Conservation (phyloP, 23 tunicate species). For the Trididemnum miniatum region DNA sequence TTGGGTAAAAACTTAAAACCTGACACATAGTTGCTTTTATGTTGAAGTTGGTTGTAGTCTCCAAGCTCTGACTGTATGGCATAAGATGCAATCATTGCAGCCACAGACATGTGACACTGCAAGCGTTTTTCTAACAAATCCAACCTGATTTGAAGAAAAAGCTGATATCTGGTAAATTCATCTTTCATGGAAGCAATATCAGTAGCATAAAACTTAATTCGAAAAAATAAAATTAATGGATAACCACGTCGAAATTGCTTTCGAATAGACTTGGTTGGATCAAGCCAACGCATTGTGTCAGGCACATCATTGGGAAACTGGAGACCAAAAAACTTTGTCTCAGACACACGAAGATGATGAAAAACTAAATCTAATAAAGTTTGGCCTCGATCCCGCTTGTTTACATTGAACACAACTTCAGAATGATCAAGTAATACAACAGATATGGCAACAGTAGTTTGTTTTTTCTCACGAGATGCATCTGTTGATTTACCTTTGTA, state of each 20-base stretch:
- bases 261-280: constrained; percentile 87
- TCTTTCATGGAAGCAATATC: constrained; percentile 69
- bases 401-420: constrained; percentile 72
- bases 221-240: constrained; percentile 75
- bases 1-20: constrained; percentile 69
- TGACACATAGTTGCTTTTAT: constrained; percentile 57
- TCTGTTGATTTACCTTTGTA: constrained; percentile 55
- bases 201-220: constrained; percentile 81
- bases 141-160: constrained; percentile 81
- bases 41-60: constrained; percentile 60
- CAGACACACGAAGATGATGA: constrained; percentile 56
- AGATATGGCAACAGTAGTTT: constrained; percentile 65
- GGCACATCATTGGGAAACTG: constrained; percentile 94
- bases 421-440: constrained; percentile 79
- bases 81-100: constrained; percentile 63
- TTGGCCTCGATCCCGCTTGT: constrained; percentile 91
- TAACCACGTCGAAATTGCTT: constrained; percentile 94
- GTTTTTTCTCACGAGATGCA: constrained; percentile 62
- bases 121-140: constrained; percentile 73
- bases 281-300: constrained; percentile 90
- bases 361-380: constrained; percentile 72
- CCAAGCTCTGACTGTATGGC: constrained; percentile 86
- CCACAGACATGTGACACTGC: constrained; percentile 39
- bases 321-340: constrained; percentile 80
- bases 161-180: constrained; percentile 75